Evolutionary conservation across 2,113 vertebrate genomes (phyloP).

Genomic region (Mustela nigripes): DNA sequence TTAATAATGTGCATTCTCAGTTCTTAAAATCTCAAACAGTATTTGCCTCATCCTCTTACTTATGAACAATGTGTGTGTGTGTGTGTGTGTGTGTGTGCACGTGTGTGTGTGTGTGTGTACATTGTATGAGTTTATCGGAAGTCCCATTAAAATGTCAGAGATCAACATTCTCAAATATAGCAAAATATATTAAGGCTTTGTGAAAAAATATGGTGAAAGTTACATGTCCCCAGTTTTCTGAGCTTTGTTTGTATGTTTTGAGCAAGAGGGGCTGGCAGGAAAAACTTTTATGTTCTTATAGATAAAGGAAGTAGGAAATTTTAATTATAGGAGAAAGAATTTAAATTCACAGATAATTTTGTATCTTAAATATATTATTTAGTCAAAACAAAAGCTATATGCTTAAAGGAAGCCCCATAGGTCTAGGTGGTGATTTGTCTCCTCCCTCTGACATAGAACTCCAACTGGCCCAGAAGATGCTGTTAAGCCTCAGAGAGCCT

Average conservation of each 20-base stretch:
- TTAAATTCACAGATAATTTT: neutral
- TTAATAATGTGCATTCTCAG: neutral
- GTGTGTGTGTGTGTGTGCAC: neutral
- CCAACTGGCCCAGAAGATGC: neutral
- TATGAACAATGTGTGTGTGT: neutral
- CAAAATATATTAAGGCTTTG: neutral
- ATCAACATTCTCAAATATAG: neutral
- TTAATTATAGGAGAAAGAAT: neutral
- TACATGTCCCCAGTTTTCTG: neutral
- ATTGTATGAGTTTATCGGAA: neutral
- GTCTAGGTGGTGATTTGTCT: neutral
- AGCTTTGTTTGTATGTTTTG: constrained; percentile 8
- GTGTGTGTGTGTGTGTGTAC: neutral
- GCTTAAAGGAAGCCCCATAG: neutral
- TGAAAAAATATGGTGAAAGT: neutral
- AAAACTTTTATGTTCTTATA: neutral
- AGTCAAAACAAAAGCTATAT: neutral
- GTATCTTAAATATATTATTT: neutral
- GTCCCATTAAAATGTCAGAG: neutral
- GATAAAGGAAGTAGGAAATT: neutral
- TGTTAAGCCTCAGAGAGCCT: neutral
- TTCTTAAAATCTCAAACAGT: neutral
- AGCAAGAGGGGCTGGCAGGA: neutral
- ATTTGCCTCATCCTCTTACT: too few relatives aligned
- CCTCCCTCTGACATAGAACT: neutral